A percentile compares a stretch with the other conserved stretches of the same genome.
These are phyloP conservation scores for Ormyrus nitidulus DNA, from an alignment of 2,888 invertebrate species.

Conservation along the genomic window DNA sequence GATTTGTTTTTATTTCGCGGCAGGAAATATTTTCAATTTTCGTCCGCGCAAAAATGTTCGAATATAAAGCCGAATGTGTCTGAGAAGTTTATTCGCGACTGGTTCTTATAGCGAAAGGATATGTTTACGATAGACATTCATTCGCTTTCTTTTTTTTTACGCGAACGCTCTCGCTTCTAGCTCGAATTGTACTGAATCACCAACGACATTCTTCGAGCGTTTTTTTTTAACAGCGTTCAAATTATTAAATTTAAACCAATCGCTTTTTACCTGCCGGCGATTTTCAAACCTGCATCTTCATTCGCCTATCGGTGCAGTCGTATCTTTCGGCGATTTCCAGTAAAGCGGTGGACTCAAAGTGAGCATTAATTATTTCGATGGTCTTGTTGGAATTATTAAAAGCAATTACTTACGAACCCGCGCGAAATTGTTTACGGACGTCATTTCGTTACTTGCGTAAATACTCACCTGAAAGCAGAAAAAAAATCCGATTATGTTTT, in stretches of 20 bases:
- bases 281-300: background rate
- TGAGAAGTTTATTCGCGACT: constrained; percentile 27
- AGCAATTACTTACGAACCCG: too few species aligned
- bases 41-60: background rate
- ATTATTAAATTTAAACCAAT: background rate
- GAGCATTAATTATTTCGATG: too few species aligned
- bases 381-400: too few species aligned
- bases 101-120: constrained; percentile 5
- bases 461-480: too few species aligned
- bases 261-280: constrained; percentile 7
- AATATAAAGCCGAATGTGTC: constrained; percentile 16
- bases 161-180: background rate
- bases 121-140: constrained; percentile 25
- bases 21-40: background rate
- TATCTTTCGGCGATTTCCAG: constrained; percentile 8
- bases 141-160: constrained; percentile 21
- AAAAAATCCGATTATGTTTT: too few species aligned
- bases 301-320: background rate
- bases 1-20: background rate
- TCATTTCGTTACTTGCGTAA: too few species aligned
- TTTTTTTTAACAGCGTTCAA: too few species aligned
- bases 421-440: too few species aligned
- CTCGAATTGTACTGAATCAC: too few species aligned
- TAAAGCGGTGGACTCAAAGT: background rate
- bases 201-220: too few species aligned